A percentile compares a stretch with the other conserved stretches of the same genome.
Conservation (phyloP, 2,113 vertebrate genomes). For the Chrysochloris asiatica region DNA sequence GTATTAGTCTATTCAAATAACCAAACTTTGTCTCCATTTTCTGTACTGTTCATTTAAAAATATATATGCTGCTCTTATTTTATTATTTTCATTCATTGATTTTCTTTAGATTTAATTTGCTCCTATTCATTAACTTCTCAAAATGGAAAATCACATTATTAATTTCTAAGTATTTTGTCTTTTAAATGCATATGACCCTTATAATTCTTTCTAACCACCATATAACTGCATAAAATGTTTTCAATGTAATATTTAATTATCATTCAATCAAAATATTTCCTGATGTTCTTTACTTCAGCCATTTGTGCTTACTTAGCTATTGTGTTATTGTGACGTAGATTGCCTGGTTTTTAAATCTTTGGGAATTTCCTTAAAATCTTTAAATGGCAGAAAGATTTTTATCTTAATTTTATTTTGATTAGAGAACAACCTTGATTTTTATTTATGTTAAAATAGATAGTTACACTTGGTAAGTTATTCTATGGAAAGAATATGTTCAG, state of each 20-base stretch:
- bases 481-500: too few relatives aligned
- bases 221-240: neutral
- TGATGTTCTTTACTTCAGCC: neutral
- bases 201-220: neutral
- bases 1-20: neutral
- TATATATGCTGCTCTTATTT: neutral
- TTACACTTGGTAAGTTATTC: neutral
- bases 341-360: neutral
- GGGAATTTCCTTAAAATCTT: neutral
- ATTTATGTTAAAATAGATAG: neutral
- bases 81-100: slow-evolving; percentile 12
- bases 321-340: neutral
- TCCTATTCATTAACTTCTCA: neutral
- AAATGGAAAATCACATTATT: neutral
- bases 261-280: neutral
- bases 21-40: neutral
- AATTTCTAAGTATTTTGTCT: neutral
- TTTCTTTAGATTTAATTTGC: neutral
- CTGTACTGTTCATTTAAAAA: neutral
- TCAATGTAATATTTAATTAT: neutral
- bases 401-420: neutral
- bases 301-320: neutral
- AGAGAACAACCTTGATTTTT: neutral
- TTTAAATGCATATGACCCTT: neutral
- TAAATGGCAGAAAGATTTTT: neutral